Percentiles rank a stretch among this genome's conserved stretches.
Evolutionary conservation across 2,797 vertebrate species (phyloP).

Genomic region (Adrianichthys oophorus): DNA sequence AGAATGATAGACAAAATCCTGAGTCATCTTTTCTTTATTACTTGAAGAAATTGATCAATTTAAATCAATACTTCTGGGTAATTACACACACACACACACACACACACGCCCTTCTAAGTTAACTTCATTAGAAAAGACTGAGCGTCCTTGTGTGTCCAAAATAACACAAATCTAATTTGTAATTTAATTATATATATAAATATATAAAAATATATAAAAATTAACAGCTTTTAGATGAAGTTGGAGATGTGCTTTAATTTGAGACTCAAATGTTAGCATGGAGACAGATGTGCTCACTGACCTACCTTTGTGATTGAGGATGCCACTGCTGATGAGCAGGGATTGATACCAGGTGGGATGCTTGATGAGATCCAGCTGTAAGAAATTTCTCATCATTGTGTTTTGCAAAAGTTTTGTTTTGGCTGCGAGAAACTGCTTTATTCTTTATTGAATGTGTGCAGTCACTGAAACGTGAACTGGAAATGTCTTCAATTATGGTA

Average conservation of each 20-base stretch:
- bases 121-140: too few species aligned
- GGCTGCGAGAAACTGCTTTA: not conserved
- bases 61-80: too few species aligned
- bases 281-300: conserved; percentile 28
- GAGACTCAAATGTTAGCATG: not conserved
- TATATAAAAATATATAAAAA: not conserved
- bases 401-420: not conserved
- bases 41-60: too few species aligned
- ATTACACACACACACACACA: too few species aligned
- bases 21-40: too few species aligned
- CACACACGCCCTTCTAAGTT: too few species aligned
- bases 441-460: too few species aligned
- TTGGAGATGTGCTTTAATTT: conserved; percentile 1
- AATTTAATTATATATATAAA: too few species aligned
- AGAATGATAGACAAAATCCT: too few species aligned
- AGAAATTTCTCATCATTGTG: conserved; percentile 5
- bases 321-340: conserved; percentile 20
- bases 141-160: too few species aligned
- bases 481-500: too few species aligned
- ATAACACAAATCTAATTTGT: too few species aligned
- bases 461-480: not conserved
- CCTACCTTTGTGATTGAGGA: conserved; percentile 24
- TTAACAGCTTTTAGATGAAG: not conserved
- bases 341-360: conserved; percentile 32
- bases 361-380: conserved; percentile 33